Base-by-base conservation (phyloP, 1,140 invertebrate species). In the Drosophila takahashii region DNA sequence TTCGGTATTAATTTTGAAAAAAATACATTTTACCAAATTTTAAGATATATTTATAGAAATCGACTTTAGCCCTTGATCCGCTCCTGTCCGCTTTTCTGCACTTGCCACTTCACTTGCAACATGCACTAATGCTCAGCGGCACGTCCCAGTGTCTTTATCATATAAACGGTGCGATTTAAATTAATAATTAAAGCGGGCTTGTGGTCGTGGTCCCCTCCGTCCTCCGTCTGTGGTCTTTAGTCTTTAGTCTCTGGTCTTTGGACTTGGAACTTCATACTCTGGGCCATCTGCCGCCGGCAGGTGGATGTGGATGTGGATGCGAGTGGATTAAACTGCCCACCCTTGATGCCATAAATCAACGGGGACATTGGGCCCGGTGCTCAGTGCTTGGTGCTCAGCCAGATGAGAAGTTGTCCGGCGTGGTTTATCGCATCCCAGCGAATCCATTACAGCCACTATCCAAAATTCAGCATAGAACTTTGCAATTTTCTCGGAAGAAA, bases 101-200 rank as follows among this genome's bases (percentile, higher is more conserved):
- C 58, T 67, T 67, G 64, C 64, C 58, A 75, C 62, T 83, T 80
- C 47, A 51, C 58, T 62, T 59, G 59, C 59, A 62, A 41, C 81
- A 85, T 85, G 81, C 83, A 86, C 81, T 77, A 78, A 78, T 87
- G 81, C 81, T 77, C 81, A 80, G 74, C 79, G 81, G 81, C 78
- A 81, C 78, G 81, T 81, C 73, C 75, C 78, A 87, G 78, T 81
- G 79, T 86, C 78, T 85, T 85, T 87, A 85, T 85, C 81, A 85
- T 87, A 85, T 85, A 85, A 85, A 85, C 83, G 81, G 83, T 87
- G 75, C 83, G 81, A 79, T 86, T 86, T 86, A 86, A 87, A 86
- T 86, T 86, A 86, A 86, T 86, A 86, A 86, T 86, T 87, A 87
- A 81, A 65, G 56, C 45, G 18, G 56, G 64, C 62, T 79, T 51